Evolutionary conservation across 2,113 vertebrate genomes (phyloP).

Genomic region (Strix aluco): DNA sequence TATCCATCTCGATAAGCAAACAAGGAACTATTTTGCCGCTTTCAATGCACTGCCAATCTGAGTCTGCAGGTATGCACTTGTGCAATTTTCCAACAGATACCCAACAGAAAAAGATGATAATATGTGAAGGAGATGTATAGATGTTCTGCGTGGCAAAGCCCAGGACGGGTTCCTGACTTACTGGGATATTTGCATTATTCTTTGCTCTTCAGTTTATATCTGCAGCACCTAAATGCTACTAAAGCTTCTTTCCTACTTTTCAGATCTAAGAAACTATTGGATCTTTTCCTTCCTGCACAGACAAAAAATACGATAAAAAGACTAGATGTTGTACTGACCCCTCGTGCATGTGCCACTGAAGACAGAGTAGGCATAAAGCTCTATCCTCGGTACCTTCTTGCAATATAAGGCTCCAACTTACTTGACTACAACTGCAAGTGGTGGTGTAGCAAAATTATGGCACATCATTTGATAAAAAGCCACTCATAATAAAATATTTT

Average conservation of each 20-base stretch:
- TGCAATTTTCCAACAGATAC: background rate
- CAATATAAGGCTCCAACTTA: background rate
- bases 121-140: background rate
- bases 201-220: background rate
- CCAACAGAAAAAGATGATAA: background rate
- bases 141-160: background rate
- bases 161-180: background rate
- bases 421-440: background rate
- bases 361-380: background rate
- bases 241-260: background rate
- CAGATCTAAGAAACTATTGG: background rate
- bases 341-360: background rate
- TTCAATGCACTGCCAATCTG: background rate
- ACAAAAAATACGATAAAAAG: background rate
- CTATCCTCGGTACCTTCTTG: background rate
- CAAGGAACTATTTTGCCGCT: background rate
- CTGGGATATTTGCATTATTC: background rate
- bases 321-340: background rate
- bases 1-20: background rate
- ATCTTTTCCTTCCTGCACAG: background rate
- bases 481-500: background rate
- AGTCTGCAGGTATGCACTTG: background rate
- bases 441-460: background rate
- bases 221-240: background rate
- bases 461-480: background rate